Evolutionary conservation across 2,113 vertebrate genomes (phyloP).

Genomic region (Tretioscincus oriximinensis): DNA sequence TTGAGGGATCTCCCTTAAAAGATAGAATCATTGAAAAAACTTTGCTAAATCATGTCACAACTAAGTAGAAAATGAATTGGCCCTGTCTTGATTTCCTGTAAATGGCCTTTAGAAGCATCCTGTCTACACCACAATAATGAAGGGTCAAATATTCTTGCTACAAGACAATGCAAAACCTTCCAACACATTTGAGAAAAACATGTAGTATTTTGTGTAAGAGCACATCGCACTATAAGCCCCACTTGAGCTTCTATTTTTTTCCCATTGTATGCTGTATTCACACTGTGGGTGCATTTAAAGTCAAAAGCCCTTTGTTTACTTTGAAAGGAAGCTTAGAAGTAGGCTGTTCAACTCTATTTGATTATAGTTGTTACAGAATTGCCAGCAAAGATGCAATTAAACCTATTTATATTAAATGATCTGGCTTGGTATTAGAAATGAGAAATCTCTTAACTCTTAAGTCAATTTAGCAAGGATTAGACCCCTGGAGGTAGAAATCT

Average conservation of each 20-base stretch:
- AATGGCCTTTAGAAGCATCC: too few relatives aligned
- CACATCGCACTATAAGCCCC: background rate
- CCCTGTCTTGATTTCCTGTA: too few relatives aligned
- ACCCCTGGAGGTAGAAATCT: conserved; percentile 24
- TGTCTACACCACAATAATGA: too few relatives aligned
- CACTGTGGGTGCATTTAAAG: conserved; percentile 11
- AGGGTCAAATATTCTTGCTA: too few relatives aligned
- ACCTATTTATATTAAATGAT: conserved; percentile 38
- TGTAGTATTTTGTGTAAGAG: background rate
- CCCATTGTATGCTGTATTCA: background rate
- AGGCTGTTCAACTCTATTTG: conserved; percentile 33
- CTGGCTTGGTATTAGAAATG: conserved; percentile 27
- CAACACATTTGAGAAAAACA: too few relatives aligned
- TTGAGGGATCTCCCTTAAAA: too few relatives aligned
- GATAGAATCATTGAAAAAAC: too few relatives aligned
- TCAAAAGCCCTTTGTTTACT: conserved; percentile 22
- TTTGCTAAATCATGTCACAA: too few relatives aligned
- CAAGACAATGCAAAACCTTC: too few relatives aligned
- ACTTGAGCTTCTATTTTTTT: background rate
- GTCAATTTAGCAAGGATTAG: conserved; percentile 53
- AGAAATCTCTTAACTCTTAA: conserved; percentile 46
- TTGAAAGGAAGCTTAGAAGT: conserved; percentile 23
- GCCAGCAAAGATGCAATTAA: conserved; percentile 46
- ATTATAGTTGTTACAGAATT: conserved; percentile 31
- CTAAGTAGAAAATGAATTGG: too few relatives aligned